Percentiles rank a stretch among this genome's conserved stretches.
phyloP scores from a whole-genome alignment of 53 echinoderm and acorn worm species.

The Zoroaster sp. region DNA sequence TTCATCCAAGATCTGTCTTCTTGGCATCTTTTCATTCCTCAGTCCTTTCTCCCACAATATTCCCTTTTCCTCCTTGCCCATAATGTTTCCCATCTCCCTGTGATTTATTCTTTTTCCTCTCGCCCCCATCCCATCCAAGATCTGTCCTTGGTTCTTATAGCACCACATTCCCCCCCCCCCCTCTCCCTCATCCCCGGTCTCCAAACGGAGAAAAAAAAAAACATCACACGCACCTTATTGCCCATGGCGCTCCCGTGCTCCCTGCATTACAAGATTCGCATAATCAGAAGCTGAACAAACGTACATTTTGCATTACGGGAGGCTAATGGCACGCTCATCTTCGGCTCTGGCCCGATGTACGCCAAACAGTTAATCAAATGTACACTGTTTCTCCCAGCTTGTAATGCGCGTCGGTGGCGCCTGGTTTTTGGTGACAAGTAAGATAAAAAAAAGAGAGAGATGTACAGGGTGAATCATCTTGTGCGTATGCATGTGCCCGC shows the following conservation, averaged over 20 bases:
- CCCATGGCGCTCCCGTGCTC: slow-evolving; percentile 15
- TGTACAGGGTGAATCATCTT: slow-evolving; percentile 15
- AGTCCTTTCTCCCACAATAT: no score
- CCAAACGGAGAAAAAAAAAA: not conserved
- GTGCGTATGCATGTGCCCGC: not conserved
- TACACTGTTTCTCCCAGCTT: slow-evolving; percentile 12
- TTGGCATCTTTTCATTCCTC: no score
- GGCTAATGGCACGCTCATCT: slow-evolving; percentile 19
- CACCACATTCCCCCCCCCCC: not conserved
- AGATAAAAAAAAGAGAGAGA: not conserved
- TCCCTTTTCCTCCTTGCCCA: no score
- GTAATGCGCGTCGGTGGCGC: slow-evolving; percentile 28
- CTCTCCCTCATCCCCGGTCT: not conserved
- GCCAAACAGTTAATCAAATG: slow-evolving; percentile 33
- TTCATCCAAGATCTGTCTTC: no score
- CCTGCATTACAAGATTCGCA: slow-evolving; percentile 35
- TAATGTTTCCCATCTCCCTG: not conserved
- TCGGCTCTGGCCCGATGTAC: not conserved
- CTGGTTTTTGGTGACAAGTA: not conserved
- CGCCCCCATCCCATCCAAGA: not conserved
- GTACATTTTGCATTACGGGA: slow-evolving; percentile 44
- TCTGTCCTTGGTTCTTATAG: not conserved
- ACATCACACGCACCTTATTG: not conserved
- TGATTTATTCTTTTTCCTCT: not conserved
- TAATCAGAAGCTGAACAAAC: slow-evolving; percentile 62